These are phyloP conservation scores for Potamilus streckersoni DNA, from an alignment of 1,140 invertebrate species.

Conservation along the genomic window DNA sequence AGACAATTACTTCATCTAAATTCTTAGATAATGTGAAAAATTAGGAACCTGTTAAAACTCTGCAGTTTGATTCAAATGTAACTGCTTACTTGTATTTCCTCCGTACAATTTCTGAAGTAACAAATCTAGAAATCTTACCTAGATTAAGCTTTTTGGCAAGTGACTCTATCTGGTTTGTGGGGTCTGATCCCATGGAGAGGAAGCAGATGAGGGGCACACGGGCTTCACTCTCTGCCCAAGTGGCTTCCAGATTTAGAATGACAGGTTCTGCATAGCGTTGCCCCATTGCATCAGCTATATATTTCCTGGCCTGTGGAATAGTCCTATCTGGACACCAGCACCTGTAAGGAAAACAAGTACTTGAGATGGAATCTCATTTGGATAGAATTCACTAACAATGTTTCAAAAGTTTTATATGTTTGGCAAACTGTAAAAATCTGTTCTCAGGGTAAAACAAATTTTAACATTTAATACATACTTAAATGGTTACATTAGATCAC, in stretches of 20 bases:
- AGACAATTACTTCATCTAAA: too few species aligned
- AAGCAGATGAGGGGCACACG: constrained; percentile 59
- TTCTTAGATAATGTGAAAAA: too few species aligned
- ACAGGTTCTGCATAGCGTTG: constrained; percentile 67
- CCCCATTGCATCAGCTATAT: constrained; percentile 90
- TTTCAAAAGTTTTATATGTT: not conserved
- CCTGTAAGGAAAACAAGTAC: constrained; percentile 20
- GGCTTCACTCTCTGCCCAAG: constrained; percentile 51
- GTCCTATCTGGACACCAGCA: constrained; percentile 96
- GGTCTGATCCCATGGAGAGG: constrained; percentile 65
- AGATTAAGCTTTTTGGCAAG: constrained; percentile 58
- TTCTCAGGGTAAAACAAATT: too few species aligned
- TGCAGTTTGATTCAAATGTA: too few species aligned
- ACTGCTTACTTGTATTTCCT: not conserved
- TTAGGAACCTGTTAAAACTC: too few species aligned
- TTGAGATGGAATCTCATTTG: too few species aligned
- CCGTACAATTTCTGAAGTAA: not conserved
- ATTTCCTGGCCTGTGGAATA: constrained; percentile 89
- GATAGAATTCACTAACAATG: not conserved
- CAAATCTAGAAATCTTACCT: constrained; percentile 35
- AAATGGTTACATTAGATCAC: too few species aligned
- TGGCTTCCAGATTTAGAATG: constrained; percentile 57
- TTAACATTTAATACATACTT: too few species aligned
- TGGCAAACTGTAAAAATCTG: too few species aligned
- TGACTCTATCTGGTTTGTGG: constrained; percentile 61